Evolutionary conservation across 2,113 vertebrate genomes (phyloP).

Genomic region (Gopherus flavomarginatus): DNA sequence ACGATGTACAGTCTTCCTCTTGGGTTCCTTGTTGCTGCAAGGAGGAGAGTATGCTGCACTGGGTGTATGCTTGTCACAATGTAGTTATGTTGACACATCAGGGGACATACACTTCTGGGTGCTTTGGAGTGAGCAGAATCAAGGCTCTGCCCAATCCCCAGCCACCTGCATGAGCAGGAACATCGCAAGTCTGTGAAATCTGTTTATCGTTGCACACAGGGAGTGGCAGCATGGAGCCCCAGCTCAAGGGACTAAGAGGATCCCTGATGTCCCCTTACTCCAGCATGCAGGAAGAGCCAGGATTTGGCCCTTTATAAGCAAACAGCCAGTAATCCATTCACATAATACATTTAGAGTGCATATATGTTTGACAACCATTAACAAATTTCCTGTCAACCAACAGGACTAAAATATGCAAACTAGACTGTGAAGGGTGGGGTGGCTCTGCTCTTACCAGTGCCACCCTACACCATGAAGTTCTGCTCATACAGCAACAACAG

Average conservation of each 20-base stretch:
- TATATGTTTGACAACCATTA: accelerated
- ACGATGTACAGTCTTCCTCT: not conserved
- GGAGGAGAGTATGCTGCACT: no score
- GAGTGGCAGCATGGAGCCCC: not conserved
- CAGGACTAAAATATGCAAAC: not conserved
- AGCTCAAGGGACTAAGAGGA: not conserved
- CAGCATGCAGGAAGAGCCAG: not conserved
- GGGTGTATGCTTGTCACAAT: not conserved
- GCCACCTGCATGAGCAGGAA: not conserved
- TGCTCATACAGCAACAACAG: not conserved
- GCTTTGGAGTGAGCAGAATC: not conserved
- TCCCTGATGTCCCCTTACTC: not conserved
- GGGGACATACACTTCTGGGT: not conserved
- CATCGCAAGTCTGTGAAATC: not conserved
- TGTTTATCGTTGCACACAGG: not conserved
- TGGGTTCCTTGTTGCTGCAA: not conserved
- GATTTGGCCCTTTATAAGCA: accelerated
- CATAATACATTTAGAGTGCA: accelerated
- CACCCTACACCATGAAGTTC: not conserved
- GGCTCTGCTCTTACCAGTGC: not conserved
- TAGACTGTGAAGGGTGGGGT: not conserved
- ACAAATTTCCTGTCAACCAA: accelerated
- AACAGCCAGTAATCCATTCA: accelerated
- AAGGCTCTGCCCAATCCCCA: not conserved
- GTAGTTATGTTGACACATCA: not conserved